Conservation (phyloP, 2,797 vertebrate genomes). For the Halcyon chelicuti region DNA sequence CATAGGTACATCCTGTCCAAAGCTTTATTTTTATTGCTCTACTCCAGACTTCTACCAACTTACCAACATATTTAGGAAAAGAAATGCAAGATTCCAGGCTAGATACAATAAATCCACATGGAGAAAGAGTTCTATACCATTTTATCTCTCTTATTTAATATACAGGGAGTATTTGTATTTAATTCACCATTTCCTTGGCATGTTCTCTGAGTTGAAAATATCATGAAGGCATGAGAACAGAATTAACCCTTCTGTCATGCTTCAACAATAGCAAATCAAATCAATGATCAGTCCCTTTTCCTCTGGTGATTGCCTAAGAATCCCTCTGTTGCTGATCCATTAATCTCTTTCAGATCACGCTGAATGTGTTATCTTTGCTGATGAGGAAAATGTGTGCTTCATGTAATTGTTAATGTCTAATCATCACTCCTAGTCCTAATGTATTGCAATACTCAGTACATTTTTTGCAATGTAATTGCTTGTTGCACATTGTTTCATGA, state of each 20-base stretch:
- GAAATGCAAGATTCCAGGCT: not conserved
- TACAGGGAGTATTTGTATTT: not conserved
- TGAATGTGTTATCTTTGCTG: not conserved
- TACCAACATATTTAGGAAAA: not conserved
- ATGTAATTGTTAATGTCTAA: not conserved
- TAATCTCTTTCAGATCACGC: not conserved
- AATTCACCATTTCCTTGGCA: not conserved
- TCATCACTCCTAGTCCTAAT: not conserved
- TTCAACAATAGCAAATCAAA: not conserved
- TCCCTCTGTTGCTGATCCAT: not conserved
- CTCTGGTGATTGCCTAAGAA: not conserved
- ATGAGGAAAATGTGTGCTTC: not conserved
- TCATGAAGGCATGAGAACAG: not conserved
- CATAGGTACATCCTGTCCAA: slow-evolving; percentile 26
- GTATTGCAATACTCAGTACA: not conserved
- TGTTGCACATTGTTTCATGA: not conserved
- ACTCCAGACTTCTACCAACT: not conserved
- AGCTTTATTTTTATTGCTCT: slow-evolving; percentile 18
- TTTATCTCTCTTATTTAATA: not conserved
- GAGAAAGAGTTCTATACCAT: not conserved
- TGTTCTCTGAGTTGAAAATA: not conserved
- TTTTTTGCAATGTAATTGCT: not conserved
- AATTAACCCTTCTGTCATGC: not conserved
- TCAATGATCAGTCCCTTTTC: not conserved
- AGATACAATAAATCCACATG: not conserved